Conservation (phyloP, 2,797 vertebrate genomes). For the Morelia viridis region DNA sequence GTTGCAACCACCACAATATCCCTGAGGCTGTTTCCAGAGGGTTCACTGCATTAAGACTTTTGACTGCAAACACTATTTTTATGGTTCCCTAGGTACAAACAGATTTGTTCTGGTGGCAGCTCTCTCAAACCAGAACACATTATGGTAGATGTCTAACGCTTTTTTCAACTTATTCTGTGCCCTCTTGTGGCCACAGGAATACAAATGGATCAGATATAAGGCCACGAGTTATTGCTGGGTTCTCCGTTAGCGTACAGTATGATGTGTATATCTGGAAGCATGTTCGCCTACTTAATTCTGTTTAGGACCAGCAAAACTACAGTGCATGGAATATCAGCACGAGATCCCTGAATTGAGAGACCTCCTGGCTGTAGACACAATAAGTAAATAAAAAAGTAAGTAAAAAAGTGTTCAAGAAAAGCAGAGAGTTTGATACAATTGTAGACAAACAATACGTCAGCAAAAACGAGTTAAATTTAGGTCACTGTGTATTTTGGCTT, state of each 20-base stretch:
- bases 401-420: conserved; percentile 36
- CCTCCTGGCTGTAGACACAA: conserved; percentile 1
- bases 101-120: background rate
- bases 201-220: background rate
- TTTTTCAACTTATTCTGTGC: too few species aligned
- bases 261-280: background rate
- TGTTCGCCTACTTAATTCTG: background rate
- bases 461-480: conserved; percentile 31
- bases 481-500: conserved; percentile 65
- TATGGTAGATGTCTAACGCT: background rate
- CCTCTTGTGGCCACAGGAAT: background rate
- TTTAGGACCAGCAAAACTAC: background rate
- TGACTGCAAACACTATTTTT: background rate
- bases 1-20: background rate
- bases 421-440: background rate
- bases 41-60: too few species aligned
- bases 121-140: background rate
- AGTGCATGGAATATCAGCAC: background rate
- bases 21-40: background rate
- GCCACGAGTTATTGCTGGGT: too few species aligned
- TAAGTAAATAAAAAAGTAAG: too few species aligned
- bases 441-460: conserved; percentile 40
- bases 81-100: background rate
- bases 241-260: background rate
- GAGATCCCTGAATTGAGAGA: background rate